Evolutionary conservation across 2,797 vertebrate genomes (phyloP), one percentile per base, ranked within the genome.

Genomic region (Margarornis squamiger): DNA sequence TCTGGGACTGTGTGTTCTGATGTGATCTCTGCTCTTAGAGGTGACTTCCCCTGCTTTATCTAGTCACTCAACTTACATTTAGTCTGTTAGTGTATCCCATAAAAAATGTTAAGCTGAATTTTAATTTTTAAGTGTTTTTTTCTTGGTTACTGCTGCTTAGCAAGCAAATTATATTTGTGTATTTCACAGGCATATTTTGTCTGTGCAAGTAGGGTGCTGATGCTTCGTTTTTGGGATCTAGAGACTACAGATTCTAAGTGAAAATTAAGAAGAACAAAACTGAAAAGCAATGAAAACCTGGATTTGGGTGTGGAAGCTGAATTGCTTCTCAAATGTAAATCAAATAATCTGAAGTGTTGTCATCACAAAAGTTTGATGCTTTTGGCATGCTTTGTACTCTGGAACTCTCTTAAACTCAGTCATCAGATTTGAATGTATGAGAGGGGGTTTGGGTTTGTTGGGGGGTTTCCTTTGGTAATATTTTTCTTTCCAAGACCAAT

Each of bases 381-480:
- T n/a, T 46, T 63, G 29, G 7, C 4, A 0, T 71, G 11, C 29
- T 72, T 52, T 49, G 24, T 86, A 14, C 49, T 54, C 1, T 48
- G 49, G 48, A 72, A 36, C 29, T 90, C 46, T 63, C 30, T 62
- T 34, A 39, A 70, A 43, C 34, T 88, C 71, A 41, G 0, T 71
- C 32, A 30, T 41, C 45, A 45, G 29, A 23, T 45, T 6, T n/a
- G 41, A 73, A 24, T 36, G 20, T 24, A 4, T 18, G 8, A 1
- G 6, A 45, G 22, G 16, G 22, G 36, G 32, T 8, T 2, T 13
- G 0, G 3, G 2, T 4, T 19, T 23, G 0, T n/a, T 21, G 2
- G 10, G 5, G 2, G 3, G 2, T 10, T 45, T 20, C 23, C 48
- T n/a, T 41, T 23, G 61, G 18, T 16, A 29, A 2, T n/a, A 4